phyloP scores from a whole-genome alignment of 1,140 invertebrate species.

The Hycleus cichorii region DNA sequence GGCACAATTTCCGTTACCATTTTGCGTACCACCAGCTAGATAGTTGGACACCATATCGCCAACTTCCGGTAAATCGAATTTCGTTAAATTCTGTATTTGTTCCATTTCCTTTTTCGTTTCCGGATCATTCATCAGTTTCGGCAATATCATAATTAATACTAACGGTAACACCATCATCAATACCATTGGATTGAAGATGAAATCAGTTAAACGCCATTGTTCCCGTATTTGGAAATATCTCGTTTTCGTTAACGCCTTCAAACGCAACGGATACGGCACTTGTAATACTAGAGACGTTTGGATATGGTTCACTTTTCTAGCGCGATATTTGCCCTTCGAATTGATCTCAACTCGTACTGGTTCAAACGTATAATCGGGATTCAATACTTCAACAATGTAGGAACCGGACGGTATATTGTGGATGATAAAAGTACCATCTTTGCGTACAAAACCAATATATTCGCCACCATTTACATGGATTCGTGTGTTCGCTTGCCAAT shows the following conservation, averaged over 20 bases:
- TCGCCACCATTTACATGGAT: constrained; percentile 83
- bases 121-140: constrained; percentile 95
- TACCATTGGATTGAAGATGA: constrained; percentile 95
- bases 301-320: constrained; percentile 89
- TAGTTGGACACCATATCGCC: constrained; percentile 81
- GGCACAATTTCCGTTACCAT: constrained; percentile 31
- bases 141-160: constrained; percentile 83
- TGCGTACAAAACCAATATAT: constrained; percentile 77
- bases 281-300: constrained; percentile 83
- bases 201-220: constrained; percentile 91
- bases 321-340: constrained; percentile 91
- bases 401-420: constrained; percentile 89
- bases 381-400: constrained; percentile 87
- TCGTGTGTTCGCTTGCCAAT: constrained; percentile 71
- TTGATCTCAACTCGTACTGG: constrained; percentile 92
- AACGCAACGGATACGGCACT: constrained; percentile 83
- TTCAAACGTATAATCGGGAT: constrained; percentile 88
- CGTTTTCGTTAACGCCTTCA: constrained; percentile 72
- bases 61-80: constrained; percentile 82
- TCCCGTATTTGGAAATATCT: constrained; percentile 92
- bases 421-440: constrained; percentile 89
- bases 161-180: constrained; percentile 95
- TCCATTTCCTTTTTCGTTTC: constrained; percentile 93
- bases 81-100: constrained; percentile 73
- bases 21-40: constrained; percentile 51